Conservation (phyloP, 2,888 invertebrate species). For the Ethmia dodecea region DNA sequence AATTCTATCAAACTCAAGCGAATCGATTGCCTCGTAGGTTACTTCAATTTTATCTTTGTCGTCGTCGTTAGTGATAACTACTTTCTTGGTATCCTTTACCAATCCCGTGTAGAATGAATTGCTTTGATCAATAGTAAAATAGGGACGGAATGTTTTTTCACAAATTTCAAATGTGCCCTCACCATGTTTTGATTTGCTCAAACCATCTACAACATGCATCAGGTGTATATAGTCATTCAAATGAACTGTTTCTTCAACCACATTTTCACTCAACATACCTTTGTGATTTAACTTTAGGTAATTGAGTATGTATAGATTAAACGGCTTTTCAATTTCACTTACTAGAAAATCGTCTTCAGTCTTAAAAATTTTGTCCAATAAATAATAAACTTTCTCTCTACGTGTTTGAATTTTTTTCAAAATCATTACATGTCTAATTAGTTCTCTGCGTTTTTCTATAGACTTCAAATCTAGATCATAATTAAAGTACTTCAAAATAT, state of each 20-base stretch:
- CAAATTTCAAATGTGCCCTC: conserved; percentile 18
- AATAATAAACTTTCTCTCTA: conserved; percentile 25
- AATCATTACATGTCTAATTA: conserved; percentile 28
- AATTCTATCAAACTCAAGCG: conserved; percentile 22
- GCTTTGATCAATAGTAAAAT: conserved; percentile 23
- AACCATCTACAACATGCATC: conserved; percentile 18
- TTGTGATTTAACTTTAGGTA: conserved; percentile 31
- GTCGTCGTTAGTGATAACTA: conserved; percentile 20
- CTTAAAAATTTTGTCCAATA: conserved; percentile 32
- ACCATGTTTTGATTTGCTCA: conserved; percentile 3
- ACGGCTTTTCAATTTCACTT: conserved; percentile 28
- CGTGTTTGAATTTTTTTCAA: conserved; percentile 28
- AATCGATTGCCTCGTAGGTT: conserved; percentile 18
- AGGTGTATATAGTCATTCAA: conserved; percentile 29
- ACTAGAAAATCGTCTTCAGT: conserved; percentile 28
- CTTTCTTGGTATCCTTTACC: conserved; percentile 19
- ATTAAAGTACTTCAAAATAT: conserved; percentile 29
- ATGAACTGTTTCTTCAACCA: conserved; percentile 23
- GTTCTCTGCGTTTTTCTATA: conserved; percentile 27
- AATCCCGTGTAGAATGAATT: conserved; percentile 30
- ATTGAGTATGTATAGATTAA: conserved; percentile 30
- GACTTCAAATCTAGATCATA: conserved; percentile 27
- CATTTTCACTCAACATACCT: conserved; percentile 21
- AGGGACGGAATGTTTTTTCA: conserved; percentile 29
- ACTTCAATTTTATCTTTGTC: conserved; percentile 18